These are phyloP conservation scores for Fringilla coelebs DNA, from an alignment of 2,797 vertebrate genomes.

Conservation along the genomic window DNA sequence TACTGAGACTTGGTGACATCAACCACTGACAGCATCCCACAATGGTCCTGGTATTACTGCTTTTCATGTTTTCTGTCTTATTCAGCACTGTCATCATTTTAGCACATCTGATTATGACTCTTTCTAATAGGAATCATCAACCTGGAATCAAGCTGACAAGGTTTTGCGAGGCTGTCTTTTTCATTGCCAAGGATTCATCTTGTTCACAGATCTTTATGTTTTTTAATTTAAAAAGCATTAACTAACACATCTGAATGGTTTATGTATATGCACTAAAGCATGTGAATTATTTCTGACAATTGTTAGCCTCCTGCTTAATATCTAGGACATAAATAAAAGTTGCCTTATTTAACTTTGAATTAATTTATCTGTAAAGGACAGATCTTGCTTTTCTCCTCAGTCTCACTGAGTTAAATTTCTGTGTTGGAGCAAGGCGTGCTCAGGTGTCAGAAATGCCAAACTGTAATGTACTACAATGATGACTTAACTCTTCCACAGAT, in stretches of 20 bases:
- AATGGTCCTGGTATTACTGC: neutral
- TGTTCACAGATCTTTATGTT: conserved; percentile 45
- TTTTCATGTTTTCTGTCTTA: neutral
- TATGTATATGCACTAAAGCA: conserved; percentile 35
- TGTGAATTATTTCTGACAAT: conserved; percentile 40
- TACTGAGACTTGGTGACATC: neutral
- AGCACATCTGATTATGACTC: conserved; percentile 49
- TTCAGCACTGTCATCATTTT: neutral
- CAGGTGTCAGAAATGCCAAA: neutral
- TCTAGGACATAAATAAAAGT: conserved; percentile 31
- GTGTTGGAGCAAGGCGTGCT: neutral
- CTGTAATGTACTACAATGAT: neutral
- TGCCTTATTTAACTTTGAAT: conserved; percentile 30
- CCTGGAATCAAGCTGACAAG: conserved; percentile 15
- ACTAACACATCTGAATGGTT: conserved; percentile 40
- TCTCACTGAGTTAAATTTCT: neutral
- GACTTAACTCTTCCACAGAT: neutral
- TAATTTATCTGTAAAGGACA: conserved; percentile 26
- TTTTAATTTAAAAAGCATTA: conserved; percentile 68
- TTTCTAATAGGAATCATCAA: conserved; percentile 50
- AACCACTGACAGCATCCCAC: neutral
- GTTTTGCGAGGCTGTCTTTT: neutral
- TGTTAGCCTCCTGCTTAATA: neutral
- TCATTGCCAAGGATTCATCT: conserved; percentile 37
- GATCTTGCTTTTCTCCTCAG: neutral